These are phyloP conservation scores for Luscinia megarhynchos DNA, from an alignment of 2,797 vertebrate species.

Conservation along the genomic window DNA sequence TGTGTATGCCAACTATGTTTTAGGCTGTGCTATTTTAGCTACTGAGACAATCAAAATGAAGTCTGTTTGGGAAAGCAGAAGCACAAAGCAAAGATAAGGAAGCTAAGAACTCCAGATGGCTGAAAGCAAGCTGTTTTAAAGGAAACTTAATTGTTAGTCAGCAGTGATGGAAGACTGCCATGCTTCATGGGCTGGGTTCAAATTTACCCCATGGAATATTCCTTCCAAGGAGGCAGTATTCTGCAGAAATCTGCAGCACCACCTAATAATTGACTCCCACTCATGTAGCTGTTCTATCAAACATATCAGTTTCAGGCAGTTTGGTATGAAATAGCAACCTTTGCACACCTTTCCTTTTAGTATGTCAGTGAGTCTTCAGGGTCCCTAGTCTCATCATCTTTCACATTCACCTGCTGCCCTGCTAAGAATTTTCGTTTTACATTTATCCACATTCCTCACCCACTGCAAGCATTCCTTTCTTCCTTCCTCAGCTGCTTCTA, in stretches of 20 bases:
- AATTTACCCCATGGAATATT: not conserved
- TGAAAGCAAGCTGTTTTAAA: not conserved
- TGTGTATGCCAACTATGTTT: not conserved
- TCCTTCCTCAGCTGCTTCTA: not conserved
- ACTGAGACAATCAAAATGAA: not conserved
- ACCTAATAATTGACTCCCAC: not conserved
- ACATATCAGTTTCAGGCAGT: not conserved
- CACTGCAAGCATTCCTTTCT: not conserved
- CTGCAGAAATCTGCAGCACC: not conserved
- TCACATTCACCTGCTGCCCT: not conserved
- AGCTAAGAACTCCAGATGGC: not conserved
- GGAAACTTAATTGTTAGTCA: not conserved
- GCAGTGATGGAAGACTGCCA: not conserved
- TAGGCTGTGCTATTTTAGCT: not conserved
- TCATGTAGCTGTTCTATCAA: fast-evolving
- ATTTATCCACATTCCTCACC: not conserved
- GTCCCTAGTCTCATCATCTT: not conserved
- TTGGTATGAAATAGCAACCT: not conserved
- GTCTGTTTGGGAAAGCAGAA: not conserved
- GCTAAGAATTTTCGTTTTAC: not conserved
- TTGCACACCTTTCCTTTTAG: not conserved
- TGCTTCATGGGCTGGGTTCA: not conserved
- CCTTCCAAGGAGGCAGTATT: not conserved
- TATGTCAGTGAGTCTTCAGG: not conserved
- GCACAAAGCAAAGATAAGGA: not conserved